A percentile compares a stretch with the other conserved stretches of the same genome.
phyloP scores from a whole-genome alignment of 2,888 invertebrate species.

The Troglohyphantes excavatus region DNA sequence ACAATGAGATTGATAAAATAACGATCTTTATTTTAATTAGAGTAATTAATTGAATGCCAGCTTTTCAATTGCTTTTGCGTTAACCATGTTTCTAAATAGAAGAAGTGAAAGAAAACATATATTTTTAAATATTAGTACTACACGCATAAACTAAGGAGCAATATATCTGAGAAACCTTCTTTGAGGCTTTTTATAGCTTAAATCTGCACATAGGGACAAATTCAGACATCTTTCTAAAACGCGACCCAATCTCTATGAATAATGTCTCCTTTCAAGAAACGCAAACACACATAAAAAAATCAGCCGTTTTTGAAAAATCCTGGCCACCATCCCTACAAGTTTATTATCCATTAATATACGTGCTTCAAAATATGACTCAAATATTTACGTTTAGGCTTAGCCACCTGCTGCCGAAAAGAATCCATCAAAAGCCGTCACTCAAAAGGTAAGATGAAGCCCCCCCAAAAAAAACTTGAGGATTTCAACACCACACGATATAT shows the following conservation, averaged over 20 bases:
- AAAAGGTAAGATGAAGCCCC: not conserved
- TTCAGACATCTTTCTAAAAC: constrained; percentile 9
- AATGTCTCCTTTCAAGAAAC: constrained; percentile 1
- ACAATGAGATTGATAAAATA: too few species aligned
- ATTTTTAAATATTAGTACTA: too few species aligned
- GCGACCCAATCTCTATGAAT: constrained; percentile 11
- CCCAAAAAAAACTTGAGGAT: constrained; percentile 19
- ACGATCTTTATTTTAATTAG: too few species aligned
- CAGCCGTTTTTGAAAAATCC: constrained; percentile 6
- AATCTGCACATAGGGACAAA: constrained; percentile 1
- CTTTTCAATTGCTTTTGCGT: too few species aligned
- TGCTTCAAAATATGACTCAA: constrained; percentile 27
- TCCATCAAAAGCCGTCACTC: constrained; percentile 41
- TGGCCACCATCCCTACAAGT: not conserved
- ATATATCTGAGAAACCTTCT: too few species aligned
- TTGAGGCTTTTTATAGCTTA: too few species aligned
- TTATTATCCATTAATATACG: constrained; percentile 26
- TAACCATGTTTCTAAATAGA: too few species aligned
- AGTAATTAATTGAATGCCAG: too few species aligned
- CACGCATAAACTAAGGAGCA: too few species aligned
- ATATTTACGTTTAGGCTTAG: constrained; percentile 55
- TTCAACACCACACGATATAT: constrained; percentile 47
- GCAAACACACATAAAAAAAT: not conserved
- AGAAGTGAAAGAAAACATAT: too few species aligned
- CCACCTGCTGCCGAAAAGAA: constrained; percentile 42